phyloP scores from a whole-genome alignment of 2,888 invertebrate species.

The Noctua fimbriata region DNA sequence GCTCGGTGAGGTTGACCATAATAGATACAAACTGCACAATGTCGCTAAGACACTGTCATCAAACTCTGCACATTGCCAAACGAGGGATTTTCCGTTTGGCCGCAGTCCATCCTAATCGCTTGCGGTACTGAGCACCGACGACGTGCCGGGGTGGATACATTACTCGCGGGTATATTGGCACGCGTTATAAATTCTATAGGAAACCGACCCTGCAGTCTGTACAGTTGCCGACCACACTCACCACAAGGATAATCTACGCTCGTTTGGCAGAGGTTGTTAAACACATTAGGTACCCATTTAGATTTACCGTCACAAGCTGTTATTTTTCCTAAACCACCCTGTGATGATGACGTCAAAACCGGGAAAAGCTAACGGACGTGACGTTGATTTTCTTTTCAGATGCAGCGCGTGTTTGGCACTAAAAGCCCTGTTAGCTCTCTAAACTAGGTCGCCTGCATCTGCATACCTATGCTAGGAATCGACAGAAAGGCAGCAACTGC shows the following conservation, averaged over 20 bases:
- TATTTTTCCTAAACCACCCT: neutral
- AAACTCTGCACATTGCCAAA: constrained; percentile 47
- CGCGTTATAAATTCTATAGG: constrained; percentile 32
- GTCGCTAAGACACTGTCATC: constrained; percentile 39
- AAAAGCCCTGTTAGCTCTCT: constrained; percentile 39
- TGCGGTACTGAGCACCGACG: constrained; percentile 39
- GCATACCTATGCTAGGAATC: constrained; percentile 19
- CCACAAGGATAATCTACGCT: constrained; percentile 58
- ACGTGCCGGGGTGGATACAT: constrained; percentile 49
- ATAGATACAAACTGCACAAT: constrained; percentile 39
- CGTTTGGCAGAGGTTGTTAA: constrained; percentile 36
- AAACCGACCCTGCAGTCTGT: constrained; percentile 37
- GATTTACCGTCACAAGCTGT: constrained; percentile 26
- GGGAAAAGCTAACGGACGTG: neutral
- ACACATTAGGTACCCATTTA: constrained; percentile 25
- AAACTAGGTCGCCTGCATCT: constrained; percentile 36
- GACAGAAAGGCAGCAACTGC: constrained; percentile 2
- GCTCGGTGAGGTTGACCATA: constrained; percentile 19
- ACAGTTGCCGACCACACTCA: constrained; percentile 59
- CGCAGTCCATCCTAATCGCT: constrained; percentile 58
- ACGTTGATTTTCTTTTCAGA: constrained; percentile 21
- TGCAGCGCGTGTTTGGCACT: constrained; percentile 25
- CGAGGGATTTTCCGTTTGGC: constrained; percentile 62
- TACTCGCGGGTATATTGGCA: constrained; percentile 42
- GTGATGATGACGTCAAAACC: neutral